These are phyloP conservation scores for Lethenteron reissneri DNA, from an alignment of 2,113 vertebrate species.

Conservation along the genomic window DNA sequence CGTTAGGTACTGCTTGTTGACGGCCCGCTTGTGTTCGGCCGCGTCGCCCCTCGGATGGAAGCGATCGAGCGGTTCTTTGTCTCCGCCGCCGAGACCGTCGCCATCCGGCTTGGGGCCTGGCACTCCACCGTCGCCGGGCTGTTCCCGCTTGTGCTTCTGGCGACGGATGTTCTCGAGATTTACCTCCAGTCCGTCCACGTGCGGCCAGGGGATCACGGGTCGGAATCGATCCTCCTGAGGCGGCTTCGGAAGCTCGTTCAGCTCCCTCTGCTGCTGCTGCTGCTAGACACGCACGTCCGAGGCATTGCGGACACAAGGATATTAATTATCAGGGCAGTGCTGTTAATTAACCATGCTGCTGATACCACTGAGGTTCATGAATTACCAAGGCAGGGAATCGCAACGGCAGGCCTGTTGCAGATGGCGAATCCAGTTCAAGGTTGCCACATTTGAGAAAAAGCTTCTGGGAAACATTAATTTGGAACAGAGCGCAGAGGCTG, in stretches of 20 bases:
- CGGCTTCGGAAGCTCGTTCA: conserved; percentile 28
- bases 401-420: too few relatives aligned
- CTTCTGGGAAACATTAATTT: too few relatives aligned
- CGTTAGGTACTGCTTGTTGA: conserved; percentile 71
- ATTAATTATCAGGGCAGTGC: conserved; percentile 12
- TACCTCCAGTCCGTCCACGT: conserved; percentile 85
- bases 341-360: conserved; percentile 13
- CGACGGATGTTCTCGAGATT: conserved; percentile 64
- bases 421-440: too few relatives aligned
- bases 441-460: too few relatives aligned
- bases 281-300: conserved; percentile 20
- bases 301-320: conserved; percentile 10
- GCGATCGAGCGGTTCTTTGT: too few relatives aligned
- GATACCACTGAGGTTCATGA: too few relatives aligned
- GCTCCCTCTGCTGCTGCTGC: conserved; percentile 29
- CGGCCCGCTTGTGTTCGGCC: conserved; percentile 15
- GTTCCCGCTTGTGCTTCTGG: conserved; percentile 46
- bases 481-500: too few relatives aligned
- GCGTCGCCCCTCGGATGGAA: too few relatives aligned
- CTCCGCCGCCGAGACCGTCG: too few relatives aligned
- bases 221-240: conserved; percentile 45
- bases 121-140: conserved; percentile 30
- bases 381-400: too few relatives aligned
- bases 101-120: too few relatives aligned
- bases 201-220: conserved; percentile 86